Conservation (phyloP, 2,797 vertebrate species). For the Propithecus perrieri region DNA sequence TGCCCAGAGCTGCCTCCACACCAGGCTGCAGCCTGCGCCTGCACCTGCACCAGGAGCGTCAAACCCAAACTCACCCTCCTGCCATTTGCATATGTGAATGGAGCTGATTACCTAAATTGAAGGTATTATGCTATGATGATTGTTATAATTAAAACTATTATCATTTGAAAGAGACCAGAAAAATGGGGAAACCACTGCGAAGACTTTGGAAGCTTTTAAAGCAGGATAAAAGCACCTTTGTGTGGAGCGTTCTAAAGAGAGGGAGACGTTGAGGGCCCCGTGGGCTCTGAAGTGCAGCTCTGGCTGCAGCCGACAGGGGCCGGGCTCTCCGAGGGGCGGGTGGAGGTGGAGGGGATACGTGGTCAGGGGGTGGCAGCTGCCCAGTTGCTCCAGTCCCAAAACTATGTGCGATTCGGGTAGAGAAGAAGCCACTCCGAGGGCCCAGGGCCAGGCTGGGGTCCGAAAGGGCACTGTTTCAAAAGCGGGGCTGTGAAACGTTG, state of each 20-base stretch:
- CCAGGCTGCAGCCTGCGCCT: not conserved
- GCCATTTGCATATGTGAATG: slow-evolving; percentile 70
- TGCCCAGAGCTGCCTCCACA: rapidly evolving
- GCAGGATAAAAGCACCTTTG: slow-evolving; percentile 65
- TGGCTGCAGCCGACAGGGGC: rapidly evolving
- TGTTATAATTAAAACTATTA: slow-evolving; percentile 81
- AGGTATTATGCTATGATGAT: slow-evolving; percentile 80
- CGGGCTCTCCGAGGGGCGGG: not conserved
- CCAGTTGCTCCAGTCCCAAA: not conserved
- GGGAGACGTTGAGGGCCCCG: not conserved
- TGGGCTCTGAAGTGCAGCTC: not conserved
- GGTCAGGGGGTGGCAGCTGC: not conserved
- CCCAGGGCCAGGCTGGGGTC: not conserved
- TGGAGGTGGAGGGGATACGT: rapidly evolving
- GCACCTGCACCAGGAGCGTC: not conserved
- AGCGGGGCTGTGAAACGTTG: not conserved
- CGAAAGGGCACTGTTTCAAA: not conserved
- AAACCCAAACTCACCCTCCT: not conserved
- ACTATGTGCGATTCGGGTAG: rapidly evolving
- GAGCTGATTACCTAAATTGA: slow-evolving; percentile 79
- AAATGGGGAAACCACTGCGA: slow-evolving; percentile 58
- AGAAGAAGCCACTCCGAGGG: not conserved
- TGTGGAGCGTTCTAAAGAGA: slow-evolving; percentile 51
- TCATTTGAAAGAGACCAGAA: slow-evolving; percentile 77
- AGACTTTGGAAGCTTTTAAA: slow-evolving; percentile 73